Evolutionary conservation across 2,113 vertebrate genomes (phyloP), one percentile per base, ranked within the genome.

Genomic region (Eretmochelys imbricata): DNA sequence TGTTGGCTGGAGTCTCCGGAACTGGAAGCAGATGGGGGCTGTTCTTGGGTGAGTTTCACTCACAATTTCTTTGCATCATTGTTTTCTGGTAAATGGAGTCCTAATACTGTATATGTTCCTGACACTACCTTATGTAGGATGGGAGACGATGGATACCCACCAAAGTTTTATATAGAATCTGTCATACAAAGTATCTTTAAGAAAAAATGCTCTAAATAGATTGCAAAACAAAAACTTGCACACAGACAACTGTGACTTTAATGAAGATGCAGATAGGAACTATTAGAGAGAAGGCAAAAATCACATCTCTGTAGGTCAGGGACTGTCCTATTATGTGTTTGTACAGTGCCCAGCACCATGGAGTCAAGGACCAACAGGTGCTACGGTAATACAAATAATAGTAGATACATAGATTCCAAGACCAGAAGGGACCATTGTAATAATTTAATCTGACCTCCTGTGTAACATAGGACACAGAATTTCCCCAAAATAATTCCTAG

Each of bases 241-340:
- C 31, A 65, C 31, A 35, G 31, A 65, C 14, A 65, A 14, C 62
- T 65, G 14, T 65, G 62, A 35, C 62, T 65, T 35, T 35, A 65
- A 65, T 65, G 62, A 62, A 35, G 29, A 65, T n/a, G 62, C 62
- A 65, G 62, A 65, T 31, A 65, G 17, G 31, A 16, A 17, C 16
- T 65, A 17, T 65, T 65, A 65, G 62, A 65, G 31, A 35, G 31
- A 35, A 65, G 29, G 59, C 59, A 65, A 35, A 65, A 65, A 35
- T 8, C 6, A 65, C 62, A 65, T 65, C 62, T 65, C 31, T 65
- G 62, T 65, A 65, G 62, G 29, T 13, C 62, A 17, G 13, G 13
- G 78, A 49, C 55, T 29, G 5, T 5, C 1, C n/a, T 78, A 4
- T 53, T 51, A 50, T 0, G 0, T 27, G 42, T 29, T 76, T 8